Percentiles rank a stretch among this genome's conserved stretches.
Conservation (phyloP, 2,888 invertebrate species). For the Drepanosiphum platanoidis region DNA sequence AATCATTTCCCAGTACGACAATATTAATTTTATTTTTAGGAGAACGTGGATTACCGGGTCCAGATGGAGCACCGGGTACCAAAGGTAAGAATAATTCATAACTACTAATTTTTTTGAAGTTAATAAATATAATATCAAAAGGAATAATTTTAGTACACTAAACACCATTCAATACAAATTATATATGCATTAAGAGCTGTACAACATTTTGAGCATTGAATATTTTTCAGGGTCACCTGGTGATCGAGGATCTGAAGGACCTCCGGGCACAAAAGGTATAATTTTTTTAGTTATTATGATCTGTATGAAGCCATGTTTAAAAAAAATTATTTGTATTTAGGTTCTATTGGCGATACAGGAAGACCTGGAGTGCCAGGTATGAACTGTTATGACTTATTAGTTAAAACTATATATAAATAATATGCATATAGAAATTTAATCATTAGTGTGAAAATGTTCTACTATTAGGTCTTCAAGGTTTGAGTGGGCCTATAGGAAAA, state of each 20-base stretch:
- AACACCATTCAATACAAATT: too few species aligned
- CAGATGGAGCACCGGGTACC: conserved; percentile 79
- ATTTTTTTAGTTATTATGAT: not conserved
- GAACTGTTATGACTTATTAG: conserved; percentile 63
- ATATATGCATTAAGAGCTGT: not conserved
- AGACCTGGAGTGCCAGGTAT: conserved; percentile 65
- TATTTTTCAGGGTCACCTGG: conserved; percentile 66
- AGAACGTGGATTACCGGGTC: conserved; percentile 70
- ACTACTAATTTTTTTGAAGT: not conserved
- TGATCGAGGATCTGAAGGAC: conserved; percentile 66
- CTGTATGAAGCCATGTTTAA: not conserved
- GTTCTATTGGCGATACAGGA: conserved; percentile 66
- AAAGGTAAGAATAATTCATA: conserved; percentile 70
- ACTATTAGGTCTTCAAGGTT: conserved; percentile 68
- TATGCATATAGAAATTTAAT: not conserved
- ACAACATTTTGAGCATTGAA: not conserved
- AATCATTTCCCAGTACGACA: not conserved
- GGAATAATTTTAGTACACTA: too few species aligned
- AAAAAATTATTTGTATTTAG: conserved; percentile 60
- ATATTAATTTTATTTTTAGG: conserved; percentile 68
- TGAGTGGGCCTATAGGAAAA: conserved; percentile 75
- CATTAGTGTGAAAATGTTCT: not conserved
- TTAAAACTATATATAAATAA: not conserved
- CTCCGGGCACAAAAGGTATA: conserved; percentile 65
- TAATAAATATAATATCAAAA: not conserved